Percentiles rank a stretch among this genome's conserved stretches.
These are phyloP conservation scores for Anniella stebbinsi DNA, from an alignment of 2,797 vertebrate genomes.

Conservation along the genomic window DNA sequence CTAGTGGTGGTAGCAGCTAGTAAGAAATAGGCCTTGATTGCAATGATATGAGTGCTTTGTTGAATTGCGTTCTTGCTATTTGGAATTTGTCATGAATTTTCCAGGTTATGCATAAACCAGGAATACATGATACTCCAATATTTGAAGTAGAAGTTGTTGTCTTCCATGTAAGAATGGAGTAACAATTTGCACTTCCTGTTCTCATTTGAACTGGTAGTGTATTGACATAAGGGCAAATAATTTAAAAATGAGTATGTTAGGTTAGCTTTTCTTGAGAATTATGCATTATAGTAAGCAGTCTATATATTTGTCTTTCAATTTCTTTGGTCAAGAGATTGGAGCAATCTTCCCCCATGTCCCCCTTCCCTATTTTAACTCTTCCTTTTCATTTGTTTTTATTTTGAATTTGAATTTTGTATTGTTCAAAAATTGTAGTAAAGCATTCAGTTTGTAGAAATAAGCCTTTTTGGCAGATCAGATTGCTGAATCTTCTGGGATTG, in stretches of 20 bases:
- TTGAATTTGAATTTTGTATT: not conserved
- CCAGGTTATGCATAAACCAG: not conserved
- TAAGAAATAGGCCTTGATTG: no score
- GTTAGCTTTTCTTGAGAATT: not conserved
- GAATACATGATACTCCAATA: not conserved
- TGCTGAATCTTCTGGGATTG: not conserved
- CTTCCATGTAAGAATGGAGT: not conserved
- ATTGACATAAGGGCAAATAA: not conserved
- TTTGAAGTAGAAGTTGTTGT: not conserved
- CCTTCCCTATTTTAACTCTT: not conserved
- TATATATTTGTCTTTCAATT: not conserved
- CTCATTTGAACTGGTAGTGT: not conserved
- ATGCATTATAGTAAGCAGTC: not conserved
- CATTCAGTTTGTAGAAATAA: not conserved
- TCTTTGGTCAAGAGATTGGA: not conserved
- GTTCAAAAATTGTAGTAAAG: not conserved
- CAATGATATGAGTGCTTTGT: not conserved
- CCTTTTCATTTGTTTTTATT: not conserved
- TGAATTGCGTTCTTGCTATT: not conserved
- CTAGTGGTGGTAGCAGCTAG: no score
- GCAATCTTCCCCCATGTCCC: no score
- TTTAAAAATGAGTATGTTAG: not conserved
- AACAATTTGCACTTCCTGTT: not conserved
- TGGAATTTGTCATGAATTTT: not conserved
- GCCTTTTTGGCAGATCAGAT: not conserved